Percentiles rank a stretch among this genome's conserved stretches.
phyloP scores from a whole-genome alignment of 2,888 invertebrate species.

The Lordiphosa andalusiaca region DNA sequence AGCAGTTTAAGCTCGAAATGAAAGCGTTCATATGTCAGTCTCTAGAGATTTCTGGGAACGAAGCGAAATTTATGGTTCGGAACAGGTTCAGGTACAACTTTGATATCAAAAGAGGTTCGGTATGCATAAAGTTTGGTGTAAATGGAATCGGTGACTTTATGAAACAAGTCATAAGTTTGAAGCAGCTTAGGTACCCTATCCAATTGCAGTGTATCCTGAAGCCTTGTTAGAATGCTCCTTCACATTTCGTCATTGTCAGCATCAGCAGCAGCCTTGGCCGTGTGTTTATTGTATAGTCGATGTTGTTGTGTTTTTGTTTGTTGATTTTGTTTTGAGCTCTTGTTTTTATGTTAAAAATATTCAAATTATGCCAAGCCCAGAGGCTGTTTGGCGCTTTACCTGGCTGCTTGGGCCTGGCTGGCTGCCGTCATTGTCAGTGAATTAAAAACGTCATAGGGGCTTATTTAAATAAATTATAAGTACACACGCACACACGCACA shows the following conservation, averaged over 20 bases:
- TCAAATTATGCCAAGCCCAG: slow-evolving; percentile 57
- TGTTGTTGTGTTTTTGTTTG: slow-evolving; percentile 40
- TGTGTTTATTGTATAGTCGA: slow-evolving; percentile 10
- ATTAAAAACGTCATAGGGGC: slow-evolving; percentile 75
- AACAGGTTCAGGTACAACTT: too few relatives aligned
- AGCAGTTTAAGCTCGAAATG: too few relatives aligned
- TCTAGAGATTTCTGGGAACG: too few relatives aligned
- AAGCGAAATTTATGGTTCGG: too few relatives aligned
- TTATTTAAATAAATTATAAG: slow-evolving; percentile 75
- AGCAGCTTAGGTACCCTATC: too few relatives aligned
- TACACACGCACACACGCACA: slow-evolving; percentile 26
- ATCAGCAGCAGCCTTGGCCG: slow-evolving; percentile 5
- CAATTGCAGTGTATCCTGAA: slow-evolving; percentile 38
- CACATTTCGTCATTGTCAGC: slow-evolving; percentile 35
- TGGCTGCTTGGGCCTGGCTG: slow-evolving; percentile 6
- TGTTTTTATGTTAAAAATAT: slow-evolving; percentile 73
- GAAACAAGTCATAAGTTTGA: too few relatives aligned
- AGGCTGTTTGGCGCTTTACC: slow-evolving; percentile 33
- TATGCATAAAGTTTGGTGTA: too few relatives aligned
- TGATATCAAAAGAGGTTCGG: too few relatives aligned
- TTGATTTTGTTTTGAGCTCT: slow-evolving; percentile 56
- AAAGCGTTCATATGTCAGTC: too few relatives aligned
- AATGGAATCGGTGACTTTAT: too few relatives aligned
- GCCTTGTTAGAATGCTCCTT: neutral
- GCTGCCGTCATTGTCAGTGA: slow-evolving; percentile 65